Evolutionary conservation across 2,797 vertebrate genomes (phyloP), one percentile per base, ranked within the genome.

Genomic region (Acanthurus tractus): DNA sequence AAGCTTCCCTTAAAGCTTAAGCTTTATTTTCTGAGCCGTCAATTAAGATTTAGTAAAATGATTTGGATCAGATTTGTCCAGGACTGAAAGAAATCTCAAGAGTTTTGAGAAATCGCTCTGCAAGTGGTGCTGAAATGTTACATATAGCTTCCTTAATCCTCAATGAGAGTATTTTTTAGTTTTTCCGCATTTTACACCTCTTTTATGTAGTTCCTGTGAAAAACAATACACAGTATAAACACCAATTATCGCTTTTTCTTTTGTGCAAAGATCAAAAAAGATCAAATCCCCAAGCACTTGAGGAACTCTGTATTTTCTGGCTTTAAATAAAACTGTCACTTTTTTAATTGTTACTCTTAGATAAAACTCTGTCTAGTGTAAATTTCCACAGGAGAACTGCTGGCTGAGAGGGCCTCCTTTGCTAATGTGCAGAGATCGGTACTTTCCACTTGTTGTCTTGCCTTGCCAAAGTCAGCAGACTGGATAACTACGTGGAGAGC

Each of bases 401-500:
- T 59, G 53, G 56, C 42, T 78, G 40, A 75, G 13, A 3, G 49
- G 44, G 62, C 48, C 74, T 63, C 34, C 22, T 6, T 48, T 70
- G 36, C 50, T 50, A 79, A 75, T 2, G 12, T 62, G 38, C 56
- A 79, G 29, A 64, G 64, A 74, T 72, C 25, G 50, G 63, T 84
- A 77, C 77, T 86, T 88, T 86, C 88, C 82, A 75, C 68, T 22
- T 44, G 50, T 70, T 46, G 34, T 40, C 59, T 49, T 40, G 29
- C 74, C 49, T 59, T 70, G 88, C 83, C 89, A 91, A 88, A 86
- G 69, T 86, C 83, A 88, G 79, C 85, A 89, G 22, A 64, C 68
- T 78, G 74, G 67, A 72, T 70, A 69, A 42, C 29, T 66, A 70
- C 78, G 63, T 54, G 65, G 59, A 45, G 29, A 14, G 64, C 45